Base-by-base conservation (phyloP, 2,888 invertebrate genomes). In the Leuctra nigra region DNA sequence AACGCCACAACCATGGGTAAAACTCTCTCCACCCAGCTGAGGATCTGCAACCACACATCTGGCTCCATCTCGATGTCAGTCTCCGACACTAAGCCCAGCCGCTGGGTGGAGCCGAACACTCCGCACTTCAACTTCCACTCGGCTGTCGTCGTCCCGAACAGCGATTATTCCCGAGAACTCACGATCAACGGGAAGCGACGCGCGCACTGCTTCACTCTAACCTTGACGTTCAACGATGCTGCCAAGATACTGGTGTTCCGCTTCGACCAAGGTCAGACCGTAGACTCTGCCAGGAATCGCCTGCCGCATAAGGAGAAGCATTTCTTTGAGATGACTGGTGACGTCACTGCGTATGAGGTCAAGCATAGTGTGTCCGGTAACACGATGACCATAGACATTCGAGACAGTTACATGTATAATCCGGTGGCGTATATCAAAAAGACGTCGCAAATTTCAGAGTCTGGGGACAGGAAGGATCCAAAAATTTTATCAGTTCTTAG, bases 61-160 rank as follows among this genome's bases (percentile, higher is more conserved):
- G 23, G 44, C 23, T 22, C 44, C 4, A 44, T 44, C 4, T 22
- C 52, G 66, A 68, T 20, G 47, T 58, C 35, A 64, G 67, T 24
- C 63, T 63, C 25, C 62, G 62, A 4, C 64, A 66, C 35, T 62
- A 65, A 1, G 69, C 67, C 1, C 66, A 69, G 23, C 62, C 65
- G 52, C 60, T 70, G 4, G 58, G 1, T 20, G 13, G 44, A 23
- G 9, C 22, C 4, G 4, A 9, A 44, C 18, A 44, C 11, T 1
- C 44, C 44, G 3, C 20, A 23, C 4, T 3, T 11, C 11, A 44
- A 44, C n/a, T 23, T 44, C 22, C 44, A 44, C 23, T n/a, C 20
- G 20, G 44, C 23, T 20, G n/a, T n/a, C n/a, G 23, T 44, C 4
- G 7, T 23, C 2, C 44, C 44, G 4, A 23, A 44, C 44, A 44